These are phyloP conservation scores for Xyliphius kryptos DNA, from an alignment of 2,113 vertebrate species.

Conservation along the genomic window DNA sequence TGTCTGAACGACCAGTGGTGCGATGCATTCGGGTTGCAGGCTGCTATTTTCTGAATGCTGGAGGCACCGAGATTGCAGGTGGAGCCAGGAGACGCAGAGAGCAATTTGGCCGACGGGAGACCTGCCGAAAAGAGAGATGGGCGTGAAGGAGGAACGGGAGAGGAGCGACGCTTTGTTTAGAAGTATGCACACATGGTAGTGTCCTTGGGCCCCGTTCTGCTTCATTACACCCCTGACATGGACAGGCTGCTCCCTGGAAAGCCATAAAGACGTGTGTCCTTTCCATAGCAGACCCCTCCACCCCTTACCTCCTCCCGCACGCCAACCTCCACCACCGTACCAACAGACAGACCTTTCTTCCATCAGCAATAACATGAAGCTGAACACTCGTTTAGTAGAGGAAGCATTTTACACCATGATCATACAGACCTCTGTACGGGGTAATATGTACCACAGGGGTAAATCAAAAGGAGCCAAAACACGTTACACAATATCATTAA, in stretches of 20 bases:
- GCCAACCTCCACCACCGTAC: not conserved
- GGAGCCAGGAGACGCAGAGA: slow-evolving; percentile 49
- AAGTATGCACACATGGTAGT: slow-evolving; percentile 44
- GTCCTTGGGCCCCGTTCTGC: slow-evolving; percentile 59
- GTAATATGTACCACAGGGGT: too few species aligned
- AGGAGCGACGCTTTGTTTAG: slow-evolving; percentile 56
- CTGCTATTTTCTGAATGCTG: slow-evolving; percentile 39
- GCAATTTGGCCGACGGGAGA: slow-evolving; percentile 27
- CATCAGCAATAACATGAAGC: too few species aligned
- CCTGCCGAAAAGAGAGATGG: slow-evolving; percentile 31
- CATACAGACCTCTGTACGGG: too few species aligned
- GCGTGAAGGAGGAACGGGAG: slow-evolving; percentile 28
- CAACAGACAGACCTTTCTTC: too few species aligned
- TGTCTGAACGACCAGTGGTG: slow-evolving; percentile 32
- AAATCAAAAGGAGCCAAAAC: too few species aligned
- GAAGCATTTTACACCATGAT: too few species aligned
- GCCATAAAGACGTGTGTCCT: slow-evolving; percentile 62
- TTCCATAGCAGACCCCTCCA: slow-evolving; percentile 31
- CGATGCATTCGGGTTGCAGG: slow-evolving; percentile 19
- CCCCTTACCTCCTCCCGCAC: too few species aligned
- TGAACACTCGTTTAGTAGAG: too few species aligned
- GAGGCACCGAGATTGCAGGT: slow-evolving; percentile 8
- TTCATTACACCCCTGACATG: slow-evolving; percentile 66
- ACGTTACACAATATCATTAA: too few species aligned
- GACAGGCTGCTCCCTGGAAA: slow-evolving; percentile 63